These are phyloP conservation scores for Pseudomyrmex concolor DNA, from an alignment of 1,140 invertebrate genomes.

Conservation along the genomic window DNA sequence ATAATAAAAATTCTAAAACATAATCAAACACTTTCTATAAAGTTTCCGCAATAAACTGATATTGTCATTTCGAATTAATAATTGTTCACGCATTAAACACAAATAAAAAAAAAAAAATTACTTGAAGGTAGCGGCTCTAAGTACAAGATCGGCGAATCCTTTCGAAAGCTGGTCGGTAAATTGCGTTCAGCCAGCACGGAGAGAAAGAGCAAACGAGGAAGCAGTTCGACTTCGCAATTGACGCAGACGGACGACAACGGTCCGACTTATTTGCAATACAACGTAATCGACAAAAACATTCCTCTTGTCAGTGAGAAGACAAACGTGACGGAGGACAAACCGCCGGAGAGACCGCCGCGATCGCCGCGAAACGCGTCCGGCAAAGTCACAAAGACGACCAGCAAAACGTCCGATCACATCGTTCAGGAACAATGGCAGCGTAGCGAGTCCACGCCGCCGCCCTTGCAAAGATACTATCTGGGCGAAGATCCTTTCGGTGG, in stretches of 20 bases:
- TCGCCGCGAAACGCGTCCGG: conserved; percentile 74
- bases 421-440: conserved; percentile 71
- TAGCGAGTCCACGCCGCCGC: conserved; percentile 83
- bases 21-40: neutral
- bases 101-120: neutral
- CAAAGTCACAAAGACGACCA: conserved; percentile 17
- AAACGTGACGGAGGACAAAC: conserved; percentile 64
- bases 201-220: conserved; percentile 86
- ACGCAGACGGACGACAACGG: conserved; percentile 85
- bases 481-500: conserved; percentile 93
- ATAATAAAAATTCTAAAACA: neutral
- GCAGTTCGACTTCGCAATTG: conserved; percentile 78
- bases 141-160: conserved; percentile 86
- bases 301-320: conserved; percentile 71
- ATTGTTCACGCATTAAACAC: neutral
- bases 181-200: conserved; percentile 91
- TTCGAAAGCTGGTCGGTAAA: conserved; percentile 91
- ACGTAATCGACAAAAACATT: conserved; percentile 87
- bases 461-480: conserved; percentile 91
- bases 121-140: conserved; percentile 82
- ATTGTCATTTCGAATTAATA: neutral
- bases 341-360: conserved; percentile 78
- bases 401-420: conserved; percentile 29
- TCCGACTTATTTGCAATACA: conserved; percentile 87
- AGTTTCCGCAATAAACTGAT: no score